A percentile compares a stretch with the other conserved stretches of the same genome.
Conservation (phyloP, 2,797 vertebrate genomes). For the Masticophis lateralis region DNA sequence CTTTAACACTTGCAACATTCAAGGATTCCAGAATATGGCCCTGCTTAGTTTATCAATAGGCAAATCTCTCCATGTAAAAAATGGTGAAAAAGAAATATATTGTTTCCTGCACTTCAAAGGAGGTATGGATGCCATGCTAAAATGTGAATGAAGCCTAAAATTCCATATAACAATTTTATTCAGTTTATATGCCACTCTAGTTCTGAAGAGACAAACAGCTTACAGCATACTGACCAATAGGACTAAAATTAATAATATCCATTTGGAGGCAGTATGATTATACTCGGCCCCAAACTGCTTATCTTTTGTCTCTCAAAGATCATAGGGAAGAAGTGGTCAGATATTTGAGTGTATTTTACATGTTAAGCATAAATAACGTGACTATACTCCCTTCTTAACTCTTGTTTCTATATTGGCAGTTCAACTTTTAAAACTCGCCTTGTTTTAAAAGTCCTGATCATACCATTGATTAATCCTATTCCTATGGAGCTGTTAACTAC, state of each 20-base stretch:
- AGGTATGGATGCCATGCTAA: not conserved
- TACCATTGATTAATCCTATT: not conserved
- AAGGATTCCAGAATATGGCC: not conserved
- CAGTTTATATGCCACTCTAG: not conserved
- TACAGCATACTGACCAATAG: not conserved
- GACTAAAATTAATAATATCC: not conserved
- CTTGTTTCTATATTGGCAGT: not conserved
- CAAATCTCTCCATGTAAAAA: not conserved
- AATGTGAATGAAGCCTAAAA: not conserved
- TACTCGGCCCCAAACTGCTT: not conserved
- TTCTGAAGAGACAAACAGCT: not conserved
- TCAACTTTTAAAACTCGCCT: not conserved
- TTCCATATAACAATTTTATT: not conserved
- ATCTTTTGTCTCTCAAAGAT: not conserved
- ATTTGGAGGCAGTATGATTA: not conserved
- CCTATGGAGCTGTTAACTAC: not conserved
- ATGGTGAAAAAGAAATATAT: not conserved
- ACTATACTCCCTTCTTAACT: not conserved
- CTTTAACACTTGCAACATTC: not conserved
- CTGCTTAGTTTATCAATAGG: not conserved
- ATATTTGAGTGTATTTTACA: not conserved
- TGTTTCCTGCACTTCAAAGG: not conserved
- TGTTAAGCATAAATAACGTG: not conserved
- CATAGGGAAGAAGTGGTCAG: not conserved
- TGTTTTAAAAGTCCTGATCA: not conserved